These are phyloP conservation scores for Erebia aethiops DNA, from an alignment of 2,888 invertebrate species.

Conservation along the genomic window DNA sequence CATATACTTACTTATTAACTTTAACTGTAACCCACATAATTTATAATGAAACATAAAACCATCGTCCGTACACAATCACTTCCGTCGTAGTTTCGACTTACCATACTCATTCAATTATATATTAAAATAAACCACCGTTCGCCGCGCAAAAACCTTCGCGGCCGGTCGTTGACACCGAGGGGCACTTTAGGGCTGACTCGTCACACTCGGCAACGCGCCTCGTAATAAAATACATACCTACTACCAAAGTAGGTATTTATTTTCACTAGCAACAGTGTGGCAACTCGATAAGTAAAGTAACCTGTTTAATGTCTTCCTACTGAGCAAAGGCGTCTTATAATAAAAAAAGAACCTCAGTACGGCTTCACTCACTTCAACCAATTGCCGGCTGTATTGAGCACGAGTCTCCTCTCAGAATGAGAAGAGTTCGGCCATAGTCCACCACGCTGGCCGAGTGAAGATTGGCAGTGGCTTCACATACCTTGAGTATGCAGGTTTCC, in stretches of 20 bases:
- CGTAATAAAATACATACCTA: constrained; percentile 48
- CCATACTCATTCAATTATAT: constrained; percentile 74
- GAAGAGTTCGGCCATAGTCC: too few relatives aligned
- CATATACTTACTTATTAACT: neutral
- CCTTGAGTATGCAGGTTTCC: too few relatives aligned
- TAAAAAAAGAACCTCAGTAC: too few relatives aligned
- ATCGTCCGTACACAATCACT: constrained; percentile 30
- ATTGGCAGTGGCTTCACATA: too few relatives aligned
- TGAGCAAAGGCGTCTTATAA: neutral
- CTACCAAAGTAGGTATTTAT: constrained; percentile 50
- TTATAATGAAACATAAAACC: constrained; percentile 27
- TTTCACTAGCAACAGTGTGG: constrained; percentile 39
- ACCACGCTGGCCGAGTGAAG: too few relatives aligned
- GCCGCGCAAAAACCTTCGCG: constrained; percentile 74
- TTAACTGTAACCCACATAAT: constrained; percentile 12
- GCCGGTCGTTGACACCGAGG: constrained; percentile 76
- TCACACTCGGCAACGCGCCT: constrained; percentile 64
- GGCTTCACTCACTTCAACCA: too few relatives aligned
- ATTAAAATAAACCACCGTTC: constrained; percentile 76
- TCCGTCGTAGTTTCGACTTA: constrained; percentile 60
- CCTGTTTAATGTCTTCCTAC: neutral
- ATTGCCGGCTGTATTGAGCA: too few relatives aligned
- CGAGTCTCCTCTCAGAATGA: too few relatives aligned
- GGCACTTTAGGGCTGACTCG: constrained; percentile 79
- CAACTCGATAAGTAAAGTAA: constrained; percentile 40